Percentiles rank a stretch among this genome's conserved stretches.
Evolutionary conservation across 1,140 invertebrate genomes (phyloP).

Genomic region (Potamilus streckersoni): DNA sequence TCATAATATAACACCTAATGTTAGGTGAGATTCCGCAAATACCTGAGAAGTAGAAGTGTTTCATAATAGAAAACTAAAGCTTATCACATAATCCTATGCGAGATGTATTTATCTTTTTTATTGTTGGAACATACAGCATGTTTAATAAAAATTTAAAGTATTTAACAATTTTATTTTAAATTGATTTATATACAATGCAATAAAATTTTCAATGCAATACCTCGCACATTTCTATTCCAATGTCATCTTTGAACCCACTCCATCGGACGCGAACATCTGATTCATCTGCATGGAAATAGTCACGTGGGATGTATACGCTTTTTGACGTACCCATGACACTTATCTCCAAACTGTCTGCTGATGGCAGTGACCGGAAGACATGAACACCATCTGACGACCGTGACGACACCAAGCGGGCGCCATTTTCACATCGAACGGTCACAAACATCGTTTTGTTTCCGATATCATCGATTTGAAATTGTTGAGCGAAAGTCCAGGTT

Average conservation of each 20-base stretch:
- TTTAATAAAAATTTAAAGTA: neutral
- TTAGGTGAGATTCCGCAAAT: too few relatives aligned
- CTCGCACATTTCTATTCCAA: conserved; percentile 17
- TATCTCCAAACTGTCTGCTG: neutral
- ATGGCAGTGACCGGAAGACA: neutral
- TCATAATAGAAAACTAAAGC: too few relatives aligned
- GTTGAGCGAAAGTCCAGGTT: neutral
- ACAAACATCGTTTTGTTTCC: neutral
- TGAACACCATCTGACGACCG: conserved; percentile 7
- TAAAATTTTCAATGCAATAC: neutral
- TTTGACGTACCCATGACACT: neutral
- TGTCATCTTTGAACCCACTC: conserved; percentile 13
- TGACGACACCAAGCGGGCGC: conserved; percentile 3
- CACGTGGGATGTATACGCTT: conserved; percentile 4
- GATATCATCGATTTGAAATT: neutral
- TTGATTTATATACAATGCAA: too few relatives aligned
- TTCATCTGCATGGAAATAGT: conserved; percentile 11
- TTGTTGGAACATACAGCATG: neutral
- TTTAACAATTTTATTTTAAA: neutral
- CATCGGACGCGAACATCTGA: conserved; percentile 15
- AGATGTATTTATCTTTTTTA: too few relatives aligned
- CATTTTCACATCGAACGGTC: conserved; percentile 14
- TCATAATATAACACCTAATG: too few relatives aligned
- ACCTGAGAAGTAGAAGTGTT: too few relatives aligned
- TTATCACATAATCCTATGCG: too few relatives aligned